A percentile compares a stretch with the other conserved stretches of the same genome.
Conservation (phyloP, 2,888 invertebrate species). For the Agrotis exclamationis region DNA sequence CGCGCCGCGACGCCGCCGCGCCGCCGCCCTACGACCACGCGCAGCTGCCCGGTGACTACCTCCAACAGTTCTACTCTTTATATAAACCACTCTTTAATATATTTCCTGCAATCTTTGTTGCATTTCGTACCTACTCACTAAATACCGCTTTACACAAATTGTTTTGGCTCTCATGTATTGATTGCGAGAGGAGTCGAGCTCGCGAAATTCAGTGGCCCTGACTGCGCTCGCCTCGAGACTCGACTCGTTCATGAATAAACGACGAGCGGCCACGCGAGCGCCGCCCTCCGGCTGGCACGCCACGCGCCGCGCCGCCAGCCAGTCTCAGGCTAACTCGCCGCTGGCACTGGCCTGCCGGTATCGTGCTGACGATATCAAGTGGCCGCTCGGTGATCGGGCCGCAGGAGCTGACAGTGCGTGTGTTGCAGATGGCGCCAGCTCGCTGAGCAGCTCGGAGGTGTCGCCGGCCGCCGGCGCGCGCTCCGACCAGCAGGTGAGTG, state of each 20-base stretch:
- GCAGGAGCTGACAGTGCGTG: background rate
- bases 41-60: slow-evolving; percentile 8
- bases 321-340: background rate
- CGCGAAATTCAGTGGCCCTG: slow-evolving; percentile 4
- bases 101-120: background rate
- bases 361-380: background rate
- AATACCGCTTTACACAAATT: background rate
- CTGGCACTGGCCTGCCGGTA: background rate
- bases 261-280: slow-evolving; percentile 25
- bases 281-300: background rate
- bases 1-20: slow-evolving; percentile 74
- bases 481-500: slow-evolving; percentile 62
- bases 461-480: slow-evolving; percentile 42
- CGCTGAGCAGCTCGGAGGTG: slow-evolving; percentile 56
- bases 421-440: slow-evolving; percentile 50
- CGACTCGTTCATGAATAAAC: slow-evolving; percentile 12
- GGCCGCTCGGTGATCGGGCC: too few species aligned
- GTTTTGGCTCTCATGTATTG: slow-evolving; percentile 1
- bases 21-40: slow-evolving; percentile 66
- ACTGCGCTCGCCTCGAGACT: background rate
- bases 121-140: background rate
- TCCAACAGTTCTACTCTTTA: background rate
- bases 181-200: background rate
- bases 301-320: background rate
- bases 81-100: too few species aligned